Conservation (phyloP, 2,888 invertebrate species). For the Thereva unica region DNA sequence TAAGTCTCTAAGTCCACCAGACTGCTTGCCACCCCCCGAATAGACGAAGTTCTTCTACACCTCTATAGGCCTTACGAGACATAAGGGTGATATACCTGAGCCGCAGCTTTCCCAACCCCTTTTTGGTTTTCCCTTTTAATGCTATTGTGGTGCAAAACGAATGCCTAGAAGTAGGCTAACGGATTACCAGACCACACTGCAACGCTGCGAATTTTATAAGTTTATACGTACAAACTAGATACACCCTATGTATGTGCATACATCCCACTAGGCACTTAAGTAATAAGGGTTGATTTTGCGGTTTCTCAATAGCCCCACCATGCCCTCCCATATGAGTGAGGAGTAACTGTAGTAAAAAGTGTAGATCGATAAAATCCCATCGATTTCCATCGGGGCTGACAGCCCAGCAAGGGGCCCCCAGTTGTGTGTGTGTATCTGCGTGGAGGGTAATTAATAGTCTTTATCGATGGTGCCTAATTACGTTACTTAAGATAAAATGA, state of each 20-base stretch:
- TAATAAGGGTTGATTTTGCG: constrained; percentile 9
- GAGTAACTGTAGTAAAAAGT: background rate
- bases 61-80: too few species aligned
- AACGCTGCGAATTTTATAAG: constrained; percentile 28
- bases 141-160: too few species aligned
- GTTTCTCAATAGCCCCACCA: background rate
- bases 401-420: constrained; percentile 21
- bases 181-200: constrained; percentile 3
- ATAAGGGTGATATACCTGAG: too few species aligned
- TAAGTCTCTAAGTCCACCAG: too few species aligned
- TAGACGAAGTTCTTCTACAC: too few species aligned
- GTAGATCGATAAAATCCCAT: constrained; percentile 8
- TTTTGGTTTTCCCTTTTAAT: constrained; percentile 8
- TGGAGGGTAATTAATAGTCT: constrained; percentile 42
- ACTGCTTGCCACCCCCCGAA: too few species aligned
- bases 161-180: constrained; percentile 12
- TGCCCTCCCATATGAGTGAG: background rate
- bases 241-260: background rate
- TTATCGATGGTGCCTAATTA: constrained; percentile 41
- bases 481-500: constrained; percentile 40
- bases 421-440: constrained; percentile 3
- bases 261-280: constrained; percentile 18
- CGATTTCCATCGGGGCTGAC: background rate
- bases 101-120: background rate
- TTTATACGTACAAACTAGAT: too few species aligned